Evolutionary conservation across 2,888 invertebrate species (phyloP).

Genomic region (Athrips mouffetella): DNA sequence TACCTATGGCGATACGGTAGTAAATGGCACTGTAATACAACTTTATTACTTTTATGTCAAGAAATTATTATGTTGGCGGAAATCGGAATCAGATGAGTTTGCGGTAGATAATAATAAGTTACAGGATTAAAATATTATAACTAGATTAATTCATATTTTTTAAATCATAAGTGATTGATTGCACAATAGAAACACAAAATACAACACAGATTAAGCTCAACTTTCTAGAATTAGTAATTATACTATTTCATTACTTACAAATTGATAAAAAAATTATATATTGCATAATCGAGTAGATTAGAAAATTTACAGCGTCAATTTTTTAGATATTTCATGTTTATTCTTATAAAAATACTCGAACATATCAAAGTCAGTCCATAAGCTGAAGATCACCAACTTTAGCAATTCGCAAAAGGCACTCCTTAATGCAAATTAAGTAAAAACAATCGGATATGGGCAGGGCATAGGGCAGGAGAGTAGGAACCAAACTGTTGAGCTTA

Average conservation of each 20-base stretch:
- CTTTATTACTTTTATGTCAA: constrained; percentile 20
- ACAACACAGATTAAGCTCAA: constrained; percentile 59
- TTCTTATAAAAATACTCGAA: constrained; percentile 60
- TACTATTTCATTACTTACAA: constrained; percentile 12
- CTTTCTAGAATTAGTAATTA: constrained; percentile 33
- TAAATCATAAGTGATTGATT: constrained; percentile 36
- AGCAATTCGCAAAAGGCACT: constrained; percentile 65
- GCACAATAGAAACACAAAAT: constrained; percentile 47
- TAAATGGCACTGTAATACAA: constrained; percentile 40
- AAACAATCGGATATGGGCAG: background rate
- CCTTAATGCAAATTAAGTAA: constrained; percentile 49
- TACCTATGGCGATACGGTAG: constrained; percentile 31
- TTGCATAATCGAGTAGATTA: constrained; percentile 39
- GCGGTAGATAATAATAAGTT: constrained; percentile 34
- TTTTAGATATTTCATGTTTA: constrained; percentile 30
- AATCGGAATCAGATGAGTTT: constrained; percentile 34
- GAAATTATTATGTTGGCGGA: constrained; percentile 37
- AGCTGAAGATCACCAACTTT: constrained; percentile 49
- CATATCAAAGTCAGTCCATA: constrained; percentile 61
- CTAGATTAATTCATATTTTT: constrained; percentile 29
- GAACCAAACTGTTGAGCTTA: constrained; percentile 42
- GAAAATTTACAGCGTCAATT: constrained; percentile 32
- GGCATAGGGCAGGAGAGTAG: constrained; percentile 17
- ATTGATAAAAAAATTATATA: constrained; percentile 36
- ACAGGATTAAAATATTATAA: constrained; percentile 19